Conservation (phyloP, 2,113 vertebrate genomes). For the Vombatus ursinus region DNA sequence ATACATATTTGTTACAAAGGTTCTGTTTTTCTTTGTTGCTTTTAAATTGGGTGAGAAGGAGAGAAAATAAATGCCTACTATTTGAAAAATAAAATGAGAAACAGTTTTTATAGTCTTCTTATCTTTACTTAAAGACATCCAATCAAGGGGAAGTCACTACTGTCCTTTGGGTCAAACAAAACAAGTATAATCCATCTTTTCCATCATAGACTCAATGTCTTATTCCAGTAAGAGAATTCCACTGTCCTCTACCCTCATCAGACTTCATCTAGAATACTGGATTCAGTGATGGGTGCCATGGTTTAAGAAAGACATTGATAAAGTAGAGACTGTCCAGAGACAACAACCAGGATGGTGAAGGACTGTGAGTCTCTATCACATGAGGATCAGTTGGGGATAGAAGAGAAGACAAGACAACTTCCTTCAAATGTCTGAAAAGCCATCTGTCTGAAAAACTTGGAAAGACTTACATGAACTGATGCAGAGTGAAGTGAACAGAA, state of each 20-base stretch:
- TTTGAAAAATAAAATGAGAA: not conserved
- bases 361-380: not conserved
- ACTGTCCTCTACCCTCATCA: not conserved
- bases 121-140: not conserved
- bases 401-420: not conserved
- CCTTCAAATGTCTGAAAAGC: not conserved
- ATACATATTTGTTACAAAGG: not conserved
- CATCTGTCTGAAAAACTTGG: not conserved
- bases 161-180: not conserved
- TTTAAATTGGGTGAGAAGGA: not conserved
- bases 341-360: not conserved
- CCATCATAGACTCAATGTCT: not conserved
- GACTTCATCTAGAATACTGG: not conserved
- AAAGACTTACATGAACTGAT: too few relatives aligned
- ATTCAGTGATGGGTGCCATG: not conserved
- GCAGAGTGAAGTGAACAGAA: too few relatives aligned
- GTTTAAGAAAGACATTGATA: not conserved
- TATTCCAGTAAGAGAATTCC: not conserved
- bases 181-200: not conserved
- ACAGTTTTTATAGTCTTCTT: not conserved
- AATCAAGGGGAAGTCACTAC: not conserved
- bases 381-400: not conserved
- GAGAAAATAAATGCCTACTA: not conserved
- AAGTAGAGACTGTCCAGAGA: not conserved
- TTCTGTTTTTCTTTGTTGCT: not conserved